These are phyloP conservation scores for Neolamprologus toae DNA, from an alignment of 2,113 vertebrate genomes.

Conservation along the genomic window DNA sequence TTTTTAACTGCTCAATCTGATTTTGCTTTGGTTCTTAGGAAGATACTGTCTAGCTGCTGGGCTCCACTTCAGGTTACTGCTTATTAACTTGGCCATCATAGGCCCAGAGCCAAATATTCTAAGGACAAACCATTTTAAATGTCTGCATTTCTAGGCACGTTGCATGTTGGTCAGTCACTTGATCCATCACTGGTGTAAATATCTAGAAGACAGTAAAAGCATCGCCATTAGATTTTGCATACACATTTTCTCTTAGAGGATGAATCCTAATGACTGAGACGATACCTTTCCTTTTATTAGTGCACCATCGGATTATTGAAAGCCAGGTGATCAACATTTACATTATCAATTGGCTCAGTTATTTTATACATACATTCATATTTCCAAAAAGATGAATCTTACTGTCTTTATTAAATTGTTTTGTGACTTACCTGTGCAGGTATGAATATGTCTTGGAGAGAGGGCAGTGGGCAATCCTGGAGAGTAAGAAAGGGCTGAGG, in stretches of 20 bases:
- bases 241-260: background rate
- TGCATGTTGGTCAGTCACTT: background rate
- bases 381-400: background rate
- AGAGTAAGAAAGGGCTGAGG: background rate
- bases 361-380: background rate
- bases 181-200: background rate
- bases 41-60: background rate
- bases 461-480: background rate
- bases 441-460: background rate
- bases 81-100: background rate
- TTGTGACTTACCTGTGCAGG: background rate
- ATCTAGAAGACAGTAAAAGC: background rate
- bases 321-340: background rate
- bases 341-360: background rate
- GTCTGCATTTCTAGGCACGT: background rate
- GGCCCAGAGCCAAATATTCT: background rate
- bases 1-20: conserved; percentile 20
- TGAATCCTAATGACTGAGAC: background rate
- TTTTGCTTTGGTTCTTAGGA: background rate
- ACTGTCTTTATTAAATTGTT: background rate
- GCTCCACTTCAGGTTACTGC: conserved; percentile 10
- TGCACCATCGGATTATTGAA: background rate
- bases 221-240: background rate
- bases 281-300: background rate
- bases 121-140: background rate